Evolutionary conservation across 2,888 invertebrate species (phyloP), one percentile per base, ranked within the genome.

Genomic region (Hydriomena furcata): DNA sequence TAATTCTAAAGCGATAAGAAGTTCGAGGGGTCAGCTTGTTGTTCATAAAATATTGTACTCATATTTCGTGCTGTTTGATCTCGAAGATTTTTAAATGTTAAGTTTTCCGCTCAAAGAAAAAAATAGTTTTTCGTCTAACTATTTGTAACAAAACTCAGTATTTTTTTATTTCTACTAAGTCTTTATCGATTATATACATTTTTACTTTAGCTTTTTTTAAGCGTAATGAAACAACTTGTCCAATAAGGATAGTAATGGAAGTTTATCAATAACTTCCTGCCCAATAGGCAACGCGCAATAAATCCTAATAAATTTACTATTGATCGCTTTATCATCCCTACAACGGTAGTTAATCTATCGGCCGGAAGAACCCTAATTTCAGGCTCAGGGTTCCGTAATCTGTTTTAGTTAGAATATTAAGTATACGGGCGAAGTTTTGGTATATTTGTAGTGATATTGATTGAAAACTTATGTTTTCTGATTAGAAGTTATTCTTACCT

Each of bases 281-380:
- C 45, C 24, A 34, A 45, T 27, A 20, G 28, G 21, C 35, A 41
- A 17, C 37, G 28, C 35, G 30, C 43, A 51, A 57, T 60, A 53
- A 51, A 60, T 60, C 48, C 24, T 41, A 51, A 60, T 60, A 55
- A 51, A 57, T 59, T 41, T 54, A 55, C 51, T 58, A 58, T 61
- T 52, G 58, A 58, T 62, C 43, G 61, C 51, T 58, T 52, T 50
- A 58, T 53, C 56, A 46, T 35, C 48, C 54, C 42, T 43, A 38
- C 43, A 31, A 34, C 24, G 52, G 37, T 24, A 41, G 46, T 57
- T 57, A 53, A 60, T 55, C 58, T 52, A 38, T 53, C 37, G 49
- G 10, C 55, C 55, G 63, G 59, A 60, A 56, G 60, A 49, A 53
- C 60, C 57, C 59, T 59, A 56, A 62, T 60, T 56, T 55, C 42